Evolutionary conservation across 2,888 invertebrate genomes (phyloP).

Genomic region (Nomada hirtipes): DNA sequence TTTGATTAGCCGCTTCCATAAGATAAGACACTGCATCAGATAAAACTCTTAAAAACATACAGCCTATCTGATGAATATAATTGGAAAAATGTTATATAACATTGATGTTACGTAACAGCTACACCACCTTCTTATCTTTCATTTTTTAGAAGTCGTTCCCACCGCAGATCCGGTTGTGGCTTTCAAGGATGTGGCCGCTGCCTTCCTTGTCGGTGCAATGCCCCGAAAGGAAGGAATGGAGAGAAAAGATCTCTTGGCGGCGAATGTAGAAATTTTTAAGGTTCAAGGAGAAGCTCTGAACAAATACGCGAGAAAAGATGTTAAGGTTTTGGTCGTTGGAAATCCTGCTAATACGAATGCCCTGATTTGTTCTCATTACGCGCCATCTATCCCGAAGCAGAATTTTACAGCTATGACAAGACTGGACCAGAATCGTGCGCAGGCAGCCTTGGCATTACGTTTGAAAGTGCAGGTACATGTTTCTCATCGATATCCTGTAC

Average conservation of each 20-base stretch:
- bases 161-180: conserved; percentile 95
- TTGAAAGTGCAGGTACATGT: conserved; percentile 84
- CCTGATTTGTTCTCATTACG: conserved; percentile 96
- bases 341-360: conserved; percentile 99
- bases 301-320: conserved; percentile 94
- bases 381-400: conserved; percentile 97
- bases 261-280: conserved; percentile 99
- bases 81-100: conserved; percentile 28
- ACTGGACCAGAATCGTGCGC: conserved; percentile 98
- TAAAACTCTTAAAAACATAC: background rate
- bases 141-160: conserved; percentile 89
- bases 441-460: conserved; percentile 93
- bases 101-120: conserved; percentile 15
- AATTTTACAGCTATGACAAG: conserved; percentile 99
- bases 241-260: conserved; percentile 97
- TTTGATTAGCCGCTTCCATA: background rate
- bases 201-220: conserved; percentile 99
- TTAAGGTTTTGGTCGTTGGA: conserved; percentile 98
- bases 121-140: background rate
- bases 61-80: background rate
- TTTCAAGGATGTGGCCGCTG: conserved; percentile 98
- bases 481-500: background rate
- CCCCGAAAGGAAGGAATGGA: conserved; percentile 99
- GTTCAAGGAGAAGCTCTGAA: conserved; percentile 98
- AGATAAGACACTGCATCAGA: background rate